Evolutionary conservation across 2,797 vertebrate species (phyloP), one percentile per base, ranked within the genome.

Genomic region (Aldrovandia affinis): DNA sequence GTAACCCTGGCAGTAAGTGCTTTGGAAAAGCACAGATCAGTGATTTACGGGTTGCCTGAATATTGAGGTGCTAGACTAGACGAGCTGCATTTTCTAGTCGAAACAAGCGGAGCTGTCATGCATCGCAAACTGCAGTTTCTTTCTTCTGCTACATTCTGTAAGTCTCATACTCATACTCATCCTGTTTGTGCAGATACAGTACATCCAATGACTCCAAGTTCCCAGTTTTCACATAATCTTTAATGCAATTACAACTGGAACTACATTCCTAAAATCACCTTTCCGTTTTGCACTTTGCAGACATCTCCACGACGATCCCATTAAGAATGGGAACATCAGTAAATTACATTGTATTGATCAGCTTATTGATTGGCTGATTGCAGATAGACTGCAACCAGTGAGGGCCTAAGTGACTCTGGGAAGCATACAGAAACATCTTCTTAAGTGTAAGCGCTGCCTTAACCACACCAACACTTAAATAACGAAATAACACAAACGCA

Each of bases 1-100:
- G 59, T 91, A 83, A 0, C 89, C 87, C 85, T 90, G 88, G 88
- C 88, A 92, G 82, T 86, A 0, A 84, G 86, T 18, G 68, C 80
- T 86, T 84, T 82, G 86, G 84, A 81, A 85, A 73, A 75, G 84
- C 22, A 82, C 55, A 50, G 7, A 39, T 75, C 25, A 42, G 63
- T 73, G 65, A 83, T 75, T 83, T 73, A 83, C 28, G 12, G 28
- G n/a, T 33, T 80, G 81, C 20, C 47, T 80, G 50, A 30, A 80
- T 47, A 80, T 8, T 70, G 59, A 68, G 59, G 18, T 30, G 44
- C 59, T 6, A n/a, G 81, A 61, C 59, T 6, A n/a, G 81, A 61
- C 79, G 39, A 80, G 82, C 47, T 54, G 20, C 61, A 75, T 59
- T 65, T 44, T 83, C 28, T 36, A 22, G 80, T 44, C 80, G 77